These are phyloP conservation scores for Drosophila anomalipes DNA, from an alignment of 2,888 invertebrate species.

Conservation along the genomic window DNA sequence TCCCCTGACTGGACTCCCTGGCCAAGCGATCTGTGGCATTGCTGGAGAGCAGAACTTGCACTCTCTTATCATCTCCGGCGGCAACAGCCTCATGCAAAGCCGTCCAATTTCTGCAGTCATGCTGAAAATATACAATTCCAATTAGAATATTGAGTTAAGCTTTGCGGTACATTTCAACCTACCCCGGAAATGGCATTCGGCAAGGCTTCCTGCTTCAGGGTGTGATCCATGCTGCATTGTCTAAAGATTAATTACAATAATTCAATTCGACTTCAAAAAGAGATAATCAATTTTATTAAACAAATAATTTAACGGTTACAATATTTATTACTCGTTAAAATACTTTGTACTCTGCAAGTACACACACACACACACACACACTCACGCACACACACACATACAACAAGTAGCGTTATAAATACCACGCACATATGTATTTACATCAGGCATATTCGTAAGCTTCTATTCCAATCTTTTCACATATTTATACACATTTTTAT, in stretches of 20 bases:
- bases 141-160: not conserved
- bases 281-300: not conserved
- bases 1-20: slow-evolving; percentile 90
- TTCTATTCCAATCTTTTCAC: not conserved
- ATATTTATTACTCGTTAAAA: slow-evolving; percentile 15
- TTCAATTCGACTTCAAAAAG: not conserved
- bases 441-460: not conserved
- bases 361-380: slow-evolving; percentile 14
- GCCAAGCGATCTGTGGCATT: slow-evolving; percentile 78
- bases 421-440: slow-evolving; percentile 13
- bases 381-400: not conserved
- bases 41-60: slow-evolving; percentile 75
- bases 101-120: slow-evolving; percentile 78
- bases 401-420: slow-evolving; percentile 1
- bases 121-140: slow-evolving; percentile 55
- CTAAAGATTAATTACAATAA: slow-evolving; percentile 48
- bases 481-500: not conserved
- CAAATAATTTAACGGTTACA: not conserved
- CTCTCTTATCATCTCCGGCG: slow-evolving; percentile 78
- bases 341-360: slow-evolving; percentile 5
- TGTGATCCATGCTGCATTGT: slow-evolving; percentile 84
- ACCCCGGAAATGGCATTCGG: slow-evolving; percentile 83
- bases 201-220: slow-evolving; percentile 81
- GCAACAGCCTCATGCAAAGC: slow-evolving; percentile 81
- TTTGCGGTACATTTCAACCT: slow-evolving; percentile 23